Evolutionary conservation across 2,797 vertebrate species (phyloP), one percentile per base, ranked within the genome.

Genomic region (Telmatherina bonti): DNA sequence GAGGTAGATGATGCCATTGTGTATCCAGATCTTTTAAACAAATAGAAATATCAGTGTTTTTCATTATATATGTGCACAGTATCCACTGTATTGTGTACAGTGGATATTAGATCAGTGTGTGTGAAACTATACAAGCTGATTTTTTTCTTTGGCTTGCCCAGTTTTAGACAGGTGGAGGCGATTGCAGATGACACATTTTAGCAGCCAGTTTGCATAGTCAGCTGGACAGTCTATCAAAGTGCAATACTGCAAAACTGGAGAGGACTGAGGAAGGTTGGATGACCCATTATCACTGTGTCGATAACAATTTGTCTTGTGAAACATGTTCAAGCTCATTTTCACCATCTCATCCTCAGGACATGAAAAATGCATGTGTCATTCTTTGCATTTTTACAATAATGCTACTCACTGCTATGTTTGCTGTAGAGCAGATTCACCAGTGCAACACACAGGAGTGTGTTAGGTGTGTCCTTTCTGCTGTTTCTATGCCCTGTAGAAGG

Each of bases 161-260:
- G 36, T 72, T 69, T 76, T 62, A 31, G 51, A 76, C 63, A 69
- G 68, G 75, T 53, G 72, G 77, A 86, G 70, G 70, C 78, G 82
- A 91, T 88, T 79, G 67, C 61, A 79, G 47, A 82, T 82, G 87
- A 88, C 88, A 87, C 66, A 68, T 88, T 86, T 47, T 68, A n/a
- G 71, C 76, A 58, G 51, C 43, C 61, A 41, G 71, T 82, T 76
- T 85, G 87, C 88, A 68, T 70, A 57, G 85, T 90, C 90, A 89
- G 89, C 87, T 45, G 47, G 76, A 60, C 67, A 65, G 62, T 79
- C 63, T 60, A 68, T 45, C 76, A 72, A 70, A 87, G 69, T 76
- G 85, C 74, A 84, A 78, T 69, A 78, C 33, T 71, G 82, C 72
- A 35, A 76, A 90, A 87, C 52, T 31, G 55, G 53, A 87, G 77